phyloP scores from a whole-genome alignment of 2,797 vertebrate genomes.

The Mormyrops attenuatus region DNA sequence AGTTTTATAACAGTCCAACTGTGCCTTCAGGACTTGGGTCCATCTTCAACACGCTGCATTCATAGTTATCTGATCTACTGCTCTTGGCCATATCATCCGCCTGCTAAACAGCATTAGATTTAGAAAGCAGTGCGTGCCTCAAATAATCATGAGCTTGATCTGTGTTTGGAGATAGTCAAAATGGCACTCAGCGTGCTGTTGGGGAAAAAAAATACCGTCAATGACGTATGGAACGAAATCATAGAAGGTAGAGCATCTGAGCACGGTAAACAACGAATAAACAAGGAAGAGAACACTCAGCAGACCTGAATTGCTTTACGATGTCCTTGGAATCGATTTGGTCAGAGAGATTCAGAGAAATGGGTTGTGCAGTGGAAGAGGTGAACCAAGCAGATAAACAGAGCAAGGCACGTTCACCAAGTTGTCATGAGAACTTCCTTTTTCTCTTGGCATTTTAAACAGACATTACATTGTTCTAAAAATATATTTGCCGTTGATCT shows the following conservation, averaged over 20 bases:
- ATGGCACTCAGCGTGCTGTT: not conserved
- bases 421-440: not conserved
- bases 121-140: not conserved
- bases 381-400: not conserved
- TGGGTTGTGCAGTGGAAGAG: not conserved
- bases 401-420: not conserved
- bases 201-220: not conserved
- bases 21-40: not conserved
- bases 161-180: not conserved
- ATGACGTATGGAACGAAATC: not conserved
- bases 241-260: not conserved
- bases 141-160: not conserved
- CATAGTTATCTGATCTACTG: not conserved
- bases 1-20: conserved; percentile 8
- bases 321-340: not conserved
- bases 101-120: not conserved
- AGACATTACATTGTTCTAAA: conserved; percentile 30
- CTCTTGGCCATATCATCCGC: not conserved
- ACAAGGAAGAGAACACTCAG: not conserved
- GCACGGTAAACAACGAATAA: not conserved
- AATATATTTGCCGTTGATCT: conserved; percentile 42
- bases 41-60: not conserved
- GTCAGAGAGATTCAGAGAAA: not conserved
- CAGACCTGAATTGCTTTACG: not conserved
- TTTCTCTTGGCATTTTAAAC: conserved; percentile 16